Evolutionary conservation across 1,140 invertebrate genomes (phyloP), one percentile per base, ranked within the genome.

Genomic region (Centruroides vittatus): DNA sequence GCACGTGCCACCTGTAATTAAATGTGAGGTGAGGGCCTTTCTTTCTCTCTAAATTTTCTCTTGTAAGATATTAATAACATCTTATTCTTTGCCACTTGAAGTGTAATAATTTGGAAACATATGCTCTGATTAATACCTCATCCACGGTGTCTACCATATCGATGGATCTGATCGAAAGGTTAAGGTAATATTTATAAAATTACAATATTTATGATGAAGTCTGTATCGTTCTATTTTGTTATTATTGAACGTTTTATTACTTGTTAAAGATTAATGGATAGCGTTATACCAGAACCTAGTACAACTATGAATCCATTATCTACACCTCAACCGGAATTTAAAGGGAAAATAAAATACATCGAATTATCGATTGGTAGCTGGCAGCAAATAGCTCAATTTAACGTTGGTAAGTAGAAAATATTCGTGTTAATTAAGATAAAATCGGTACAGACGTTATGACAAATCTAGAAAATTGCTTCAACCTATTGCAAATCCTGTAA

Each of bases 301-400:
- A 41, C 51, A 2, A 54, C 41, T 5, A 55, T 51, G 13, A 58
- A 61, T 11, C 57, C 55, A 7, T 8, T 64, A 9, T 35, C 55
- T 4, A 13, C 58, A 6, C 52, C 52, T 3, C 52, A 59, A 11
- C 60, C 48, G 9, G 59, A 61, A n/a, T 5, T 61, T 13, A 65
- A 59, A 36, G 63, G 63, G 11, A 65, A 59, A 41, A 49, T 65
- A 13, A 65, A 65, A 23, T 65, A 65, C 41, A 56, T 65, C 5
- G 63, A 65, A n/a, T 57, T 65, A 1, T 34, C 47, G 6, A 50
- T 65, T 5, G 63, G 63, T 35, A n/a, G 36, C 5, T 65, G 60
- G 63, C 63, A 65, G 48, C 63, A 65, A 55, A 60, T 65, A 4
- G 59, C 60, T 10, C 63, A 65, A 41, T 65, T 65, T 23, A 58